phyloP scores from a whole-genome alignment of 2,888 invertebrate genomes.

The Synergus umbraculus region DNA sequence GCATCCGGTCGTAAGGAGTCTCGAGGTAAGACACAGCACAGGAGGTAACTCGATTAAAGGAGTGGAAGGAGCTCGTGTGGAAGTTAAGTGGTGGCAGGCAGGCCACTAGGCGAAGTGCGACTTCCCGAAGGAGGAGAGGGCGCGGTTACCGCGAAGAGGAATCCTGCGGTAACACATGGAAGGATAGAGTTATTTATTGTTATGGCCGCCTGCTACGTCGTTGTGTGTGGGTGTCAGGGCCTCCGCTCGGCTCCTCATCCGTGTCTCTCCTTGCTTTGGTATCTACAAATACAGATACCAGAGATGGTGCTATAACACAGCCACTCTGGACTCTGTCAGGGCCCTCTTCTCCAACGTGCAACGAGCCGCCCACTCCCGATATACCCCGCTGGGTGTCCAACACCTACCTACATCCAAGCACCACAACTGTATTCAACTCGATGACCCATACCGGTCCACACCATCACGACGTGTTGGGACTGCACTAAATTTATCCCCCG shows the following conservation, averaged over 20 bases:
- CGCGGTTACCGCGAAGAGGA: slow-evolving; percentile 69
- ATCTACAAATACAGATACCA: slow-evolving; percentile 59
- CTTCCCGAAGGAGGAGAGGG: slow-evolving; percentile 57
- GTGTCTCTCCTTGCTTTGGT: slow-evolving; percentile 53
- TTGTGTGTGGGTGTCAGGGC: slow-evolving; percentile 72
- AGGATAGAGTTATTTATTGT: slow-evolving; percentile 76
- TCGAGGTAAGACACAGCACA: slow-evolving; percentile 45
- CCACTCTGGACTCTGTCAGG: slow-evolving; percentile 68
- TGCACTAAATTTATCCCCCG: slow-evolving; percentile 73
- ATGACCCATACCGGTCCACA: slow-evolving; percentile 57
- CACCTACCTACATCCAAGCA: slow-evolving; percentile 74
- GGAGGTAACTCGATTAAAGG: slow-evolving; percentile 66
- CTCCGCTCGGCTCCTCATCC: slow-evolving; percentile 60
- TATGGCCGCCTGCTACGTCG: slow-evolving; percentile 71
- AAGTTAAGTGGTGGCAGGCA: slow-evolving; percentile 44
- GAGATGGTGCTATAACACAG: slow-evolving; percentile 66
- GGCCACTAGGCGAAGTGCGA: slow-evolving; percentile 49
- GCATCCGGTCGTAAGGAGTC: slow-evolving; percentile 63
- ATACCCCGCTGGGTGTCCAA: slow-evolving; percentile 76
- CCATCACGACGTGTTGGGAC: slow-evolving; percentile 58
- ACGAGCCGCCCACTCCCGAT: slow-evolving; percentile 72
- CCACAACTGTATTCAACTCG: slow-evolving; percentile 65
- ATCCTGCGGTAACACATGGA: slow-evolving; percentile 73
- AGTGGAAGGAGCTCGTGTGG: slow-evolving; percentile 41
- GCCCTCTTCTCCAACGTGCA: slow-evolving; percentile 63